Percentiles rank a stretch among this genome's conserved stretches.
phyloP scores from a whole-genome alignment of 2,888 invertebrate species.

The Monochamus alternatus region DNA sequence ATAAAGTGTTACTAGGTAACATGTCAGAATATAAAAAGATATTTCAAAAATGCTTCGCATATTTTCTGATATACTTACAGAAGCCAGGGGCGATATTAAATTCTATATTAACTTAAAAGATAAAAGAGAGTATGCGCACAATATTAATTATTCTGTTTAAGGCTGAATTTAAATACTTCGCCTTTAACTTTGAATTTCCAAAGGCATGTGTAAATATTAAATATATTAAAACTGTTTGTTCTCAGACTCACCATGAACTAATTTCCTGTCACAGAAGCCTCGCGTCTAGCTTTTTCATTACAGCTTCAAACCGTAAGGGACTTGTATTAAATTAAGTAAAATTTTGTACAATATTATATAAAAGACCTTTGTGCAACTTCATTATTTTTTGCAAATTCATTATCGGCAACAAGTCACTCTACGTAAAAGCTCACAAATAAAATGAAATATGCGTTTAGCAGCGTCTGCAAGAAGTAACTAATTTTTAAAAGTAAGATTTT shows the following conservation, averaged over 20 bases:
- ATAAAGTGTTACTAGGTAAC: no score
- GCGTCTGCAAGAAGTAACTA: no score
- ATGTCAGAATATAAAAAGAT: not conserved
- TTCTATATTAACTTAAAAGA: not conserved
- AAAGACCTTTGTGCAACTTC: no score
- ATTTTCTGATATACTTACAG: not conserved
- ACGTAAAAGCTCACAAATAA: no score
- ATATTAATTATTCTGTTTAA: slow-evolving; percentile 10
- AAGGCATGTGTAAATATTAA: slow-evolving; percentile 8
- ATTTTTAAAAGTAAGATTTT: no score
- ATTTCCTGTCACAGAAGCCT: not conserved
- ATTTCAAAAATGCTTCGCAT: slow-evolving; percentile 1
- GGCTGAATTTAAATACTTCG: slow-evolving; percentile 5
- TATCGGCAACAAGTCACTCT: no score
- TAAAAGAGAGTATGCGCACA: slow-evolving; percentile 1
- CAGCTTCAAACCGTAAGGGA: not conserved
- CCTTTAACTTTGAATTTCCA: slow-evolving; percentile 6
- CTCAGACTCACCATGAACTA: slow-evolving; percentile 9
- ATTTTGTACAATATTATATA: not conserved
- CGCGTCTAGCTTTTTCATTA: not conserved
- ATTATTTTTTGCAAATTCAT: no score
- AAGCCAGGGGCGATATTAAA: not conserved
- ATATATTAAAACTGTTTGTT: slow-evolving; percentile 8
- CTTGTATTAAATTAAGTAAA: slow-evolving; percentile 7
- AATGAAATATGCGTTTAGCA: no score